These are phyloP conservation scores for Neotoxoptera formosana DNA, from an alignment of 1,140 invertebrate genomes.

Conservation along the genomic window DNA sequence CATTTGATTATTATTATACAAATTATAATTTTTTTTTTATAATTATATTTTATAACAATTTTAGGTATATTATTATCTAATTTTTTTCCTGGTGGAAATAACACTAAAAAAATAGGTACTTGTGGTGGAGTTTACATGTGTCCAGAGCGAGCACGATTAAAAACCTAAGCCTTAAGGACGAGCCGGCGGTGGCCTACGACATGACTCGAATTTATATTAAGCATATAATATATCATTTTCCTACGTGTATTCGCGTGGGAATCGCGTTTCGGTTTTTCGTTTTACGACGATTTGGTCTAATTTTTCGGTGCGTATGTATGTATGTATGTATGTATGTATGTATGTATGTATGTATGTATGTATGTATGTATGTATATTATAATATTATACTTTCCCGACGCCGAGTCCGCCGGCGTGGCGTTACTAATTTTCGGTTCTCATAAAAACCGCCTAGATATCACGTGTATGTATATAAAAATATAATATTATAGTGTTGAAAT, in stretches of 20 bases:
- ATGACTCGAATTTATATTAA: neutral
- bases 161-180: neutral
- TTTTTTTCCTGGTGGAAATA: neutral
- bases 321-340: neutral
- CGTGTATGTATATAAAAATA: neutral
- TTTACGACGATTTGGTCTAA: conserved; percentile 1
- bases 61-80: neutral
- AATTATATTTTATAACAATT: neutral
- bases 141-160: neutral
- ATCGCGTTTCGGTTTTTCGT: neutral
- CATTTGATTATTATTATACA: too few relatives aligned
- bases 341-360: neutral
- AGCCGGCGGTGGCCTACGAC: neutral
- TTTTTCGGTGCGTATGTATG: neutral
- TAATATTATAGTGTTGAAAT: neutral
- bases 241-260: neutral
- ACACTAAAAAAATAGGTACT: neutral
- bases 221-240: conserved; percentile 3
- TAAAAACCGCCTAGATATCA: neutral
- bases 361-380: neutral
- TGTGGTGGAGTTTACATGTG: neutral
- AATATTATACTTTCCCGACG: neutral
- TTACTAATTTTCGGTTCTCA: neutral
- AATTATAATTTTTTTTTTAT: too few relatives aligned
- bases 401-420: neutral